phyloP scores from a whole-genome alignment of 2,888 invertebrate species.

The Agrilus mali region DNA sequence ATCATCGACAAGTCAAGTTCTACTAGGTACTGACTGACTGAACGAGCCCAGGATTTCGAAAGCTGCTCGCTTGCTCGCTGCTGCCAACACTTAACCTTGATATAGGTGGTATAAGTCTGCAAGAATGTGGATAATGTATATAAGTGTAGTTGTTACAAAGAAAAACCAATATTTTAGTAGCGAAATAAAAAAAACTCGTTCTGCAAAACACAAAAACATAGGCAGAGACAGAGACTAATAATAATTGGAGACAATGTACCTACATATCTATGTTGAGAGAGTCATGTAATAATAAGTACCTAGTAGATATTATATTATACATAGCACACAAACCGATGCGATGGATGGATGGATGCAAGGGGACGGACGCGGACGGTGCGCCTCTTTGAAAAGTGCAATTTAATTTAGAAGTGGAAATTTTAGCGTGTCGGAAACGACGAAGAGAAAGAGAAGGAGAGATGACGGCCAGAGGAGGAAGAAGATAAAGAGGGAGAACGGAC shows the following conservation, averaged over 20 bases:
- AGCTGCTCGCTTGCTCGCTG: no score
- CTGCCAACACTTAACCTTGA: conserved; percentile 11
- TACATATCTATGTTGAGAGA: no score
- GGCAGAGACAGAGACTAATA: conserved; percentile 10
- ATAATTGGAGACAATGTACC: conserved; percentile 1
- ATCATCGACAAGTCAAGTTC: no score
- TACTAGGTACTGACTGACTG: no score
- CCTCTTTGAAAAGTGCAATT: conserved; percentile 25
- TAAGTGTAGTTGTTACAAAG: conserved; percentile 14
- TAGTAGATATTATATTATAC: no score
- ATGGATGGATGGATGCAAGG: background rate
- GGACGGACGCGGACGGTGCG: conserved; percentile 6
- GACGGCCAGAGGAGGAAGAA: conserved; percentile 12
- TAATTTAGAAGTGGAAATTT: conserved; percentile 26
- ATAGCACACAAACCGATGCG: background rate
- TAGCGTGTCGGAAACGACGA: conserved; percentile 29
- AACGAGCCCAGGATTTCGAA: no score
- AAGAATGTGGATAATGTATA: conserved; percentile 15
- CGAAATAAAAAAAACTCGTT: conserved; percentile 14
- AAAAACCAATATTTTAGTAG: conserved; percentile 15
- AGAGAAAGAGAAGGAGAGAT: conserved; percentile 38
- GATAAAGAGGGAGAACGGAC: conserved; percentile 12
- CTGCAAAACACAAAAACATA: conserved; percentile 7
- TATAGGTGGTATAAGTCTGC: conserved; percentile 4
- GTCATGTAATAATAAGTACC: no score